phyloP scores from a whole-genome alignment of 2,888 invertebrate genomes.

The Chirona hameri region DNA sequence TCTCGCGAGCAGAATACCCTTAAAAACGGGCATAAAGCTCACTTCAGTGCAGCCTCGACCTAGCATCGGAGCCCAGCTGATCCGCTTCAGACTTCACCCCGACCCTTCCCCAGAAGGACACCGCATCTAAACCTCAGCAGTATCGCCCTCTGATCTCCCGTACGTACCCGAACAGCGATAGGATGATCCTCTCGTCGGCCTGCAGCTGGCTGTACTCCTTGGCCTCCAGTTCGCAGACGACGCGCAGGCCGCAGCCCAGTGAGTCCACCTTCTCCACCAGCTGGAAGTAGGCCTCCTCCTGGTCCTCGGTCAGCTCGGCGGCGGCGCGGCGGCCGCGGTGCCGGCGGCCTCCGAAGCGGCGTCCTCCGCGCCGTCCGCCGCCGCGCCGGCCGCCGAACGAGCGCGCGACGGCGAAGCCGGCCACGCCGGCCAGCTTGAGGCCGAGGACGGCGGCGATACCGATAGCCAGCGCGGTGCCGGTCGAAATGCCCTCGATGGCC shows the following conservation, averaged over 20 bases:
- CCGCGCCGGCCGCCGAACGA: slow-evolving; percentile 24
- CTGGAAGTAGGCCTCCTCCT: slow-evolving; percentile 38
- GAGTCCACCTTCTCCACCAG: slow-evolving; percentile 39
- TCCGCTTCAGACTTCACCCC: no score
- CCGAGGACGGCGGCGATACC: background rate
- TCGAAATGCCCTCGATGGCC: slow-evolving; percentile 25
- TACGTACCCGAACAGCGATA: slow-evolving; percentile 40
- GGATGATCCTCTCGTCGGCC: slow-evolving; percentile 39
- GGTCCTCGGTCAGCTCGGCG: background rate
- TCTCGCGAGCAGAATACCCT: no score
- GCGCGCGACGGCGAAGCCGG: slow-evolving; percentile 29
- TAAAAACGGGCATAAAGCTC: no score
- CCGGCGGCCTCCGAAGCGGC: slow-evolving; percentile 29
- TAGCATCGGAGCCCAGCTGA: no score
- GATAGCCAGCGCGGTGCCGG: slow-evolving; percentile 26
- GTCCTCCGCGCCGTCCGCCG: slow-evolving; percentile 24
- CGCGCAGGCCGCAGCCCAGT: slow-evolving; percentile 39
- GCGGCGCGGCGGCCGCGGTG: slow-evolving; percentile 34
- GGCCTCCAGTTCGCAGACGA: slow-evolving; percentile 40
- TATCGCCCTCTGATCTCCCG: no score
- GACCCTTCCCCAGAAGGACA: no score
- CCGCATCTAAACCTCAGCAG: no score
- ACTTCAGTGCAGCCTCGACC: no score
- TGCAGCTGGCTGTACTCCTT: slow-evolving; percentile 34
- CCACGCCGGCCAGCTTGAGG: slow-evolving; percentile 2